A percentile compares a stretch with the other conserved stretches of the same genome.
These are phyloP conservation scores for Lepidurus arcticus DNA, from an alignment of 1,140 invertebrate genomes.

Conservation along the genomic window DNA sequence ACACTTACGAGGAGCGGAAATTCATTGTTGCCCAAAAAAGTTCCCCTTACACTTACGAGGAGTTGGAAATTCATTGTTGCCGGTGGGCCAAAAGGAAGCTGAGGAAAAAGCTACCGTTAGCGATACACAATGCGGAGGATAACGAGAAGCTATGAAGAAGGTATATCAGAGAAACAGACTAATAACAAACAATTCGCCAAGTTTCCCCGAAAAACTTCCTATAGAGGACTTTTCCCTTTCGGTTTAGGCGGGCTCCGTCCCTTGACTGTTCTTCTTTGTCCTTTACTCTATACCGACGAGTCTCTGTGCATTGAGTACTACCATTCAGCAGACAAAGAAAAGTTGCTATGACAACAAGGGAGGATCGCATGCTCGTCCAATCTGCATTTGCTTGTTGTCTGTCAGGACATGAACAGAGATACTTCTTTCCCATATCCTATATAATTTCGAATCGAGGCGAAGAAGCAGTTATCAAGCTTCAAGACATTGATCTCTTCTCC, in stretches of 20 bases:
- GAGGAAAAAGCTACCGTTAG: neutral
- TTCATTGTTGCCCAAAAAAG: neutral
- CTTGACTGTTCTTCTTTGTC: neutral
- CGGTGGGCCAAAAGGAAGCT: neutral
- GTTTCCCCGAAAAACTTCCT: neutral
- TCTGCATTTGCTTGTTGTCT: slow-evolving; percentile 19
- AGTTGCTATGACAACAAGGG: slow-evolving; percentile 19
- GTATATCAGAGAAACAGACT: neutral
- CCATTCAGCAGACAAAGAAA: slow-evolving; percentile 14
- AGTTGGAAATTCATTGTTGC: neutral
- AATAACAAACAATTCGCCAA: slow-evolving; percentile 4
- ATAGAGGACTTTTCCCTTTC: neutral
- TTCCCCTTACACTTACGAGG: neutral
- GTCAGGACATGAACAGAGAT: neutral
- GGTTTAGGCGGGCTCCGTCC: neutral
- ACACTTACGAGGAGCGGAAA: neutral
- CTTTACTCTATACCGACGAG: neutral
- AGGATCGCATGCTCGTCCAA: slow-evolving; percentile 9
- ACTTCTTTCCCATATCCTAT: neutral
- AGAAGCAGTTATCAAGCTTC: neutral
- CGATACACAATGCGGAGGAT: neutral
- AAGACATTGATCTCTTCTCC: neutral
- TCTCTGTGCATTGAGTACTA: neutral
- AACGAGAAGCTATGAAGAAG: neutral
- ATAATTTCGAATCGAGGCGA: neutral